Evolutionary conservation across 37 sponge, comb jelly and placozoan species (phyloP), one percentile per base, ranked within the genome.

Genomic region (Tethya wilhelma): DNA sequence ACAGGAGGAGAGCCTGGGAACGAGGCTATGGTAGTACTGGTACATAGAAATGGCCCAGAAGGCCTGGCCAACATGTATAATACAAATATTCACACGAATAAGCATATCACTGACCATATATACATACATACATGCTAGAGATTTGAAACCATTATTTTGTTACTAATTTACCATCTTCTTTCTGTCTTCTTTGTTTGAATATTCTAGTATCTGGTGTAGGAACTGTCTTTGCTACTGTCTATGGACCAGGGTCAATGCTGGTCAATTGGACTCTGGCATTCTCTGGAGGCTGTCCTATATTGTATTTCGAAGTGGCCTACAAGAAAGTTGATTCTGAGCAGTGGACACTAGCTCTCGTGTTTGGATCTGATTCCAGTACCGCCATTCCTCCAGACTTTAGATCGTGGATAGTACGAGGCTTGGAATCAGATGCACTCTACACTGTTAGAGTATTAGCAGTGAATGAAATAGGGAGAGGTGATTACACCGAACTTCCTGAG

Each of bases 261-360:
- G 44, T 76, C 33, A 43, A 8, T 1, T 76, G 77, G 77, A 76
- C 62, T 31, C 77, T 76, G 2, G 77, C 77, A 17, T 76, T 40
- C 58, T 76, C 77, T 9, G 77, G 77, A 42, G 77, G 77, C 11
- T 7, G 25, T 39, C 77, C 77, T 1, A 44, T 76, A 19, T 6
- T 9, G 0, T 36, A 28, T n/a, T 76, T 76, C 29, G 28, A 42
- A 17, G 29, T 76, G 5, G 43, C 41, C 23, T 76, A 44, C 39
- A 34, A 41, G 59, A 34, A 57, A 11, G 34, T 56, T 19, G 22
- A 76, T 59, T 23, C 42, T 31, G 25, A 41, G 0, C 37, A 26
- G 58, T 76, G 77, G 77, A 53, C 4, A 25, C 28, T 26, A 22
- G 63, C 44, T 39, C 43, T 20, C 11, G 36, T 9, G 11, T 8